phyloP scores from a whole-genome alignment of 2,797 vertebrate genomes.

The Rhinoraja longicauda region DNA sequence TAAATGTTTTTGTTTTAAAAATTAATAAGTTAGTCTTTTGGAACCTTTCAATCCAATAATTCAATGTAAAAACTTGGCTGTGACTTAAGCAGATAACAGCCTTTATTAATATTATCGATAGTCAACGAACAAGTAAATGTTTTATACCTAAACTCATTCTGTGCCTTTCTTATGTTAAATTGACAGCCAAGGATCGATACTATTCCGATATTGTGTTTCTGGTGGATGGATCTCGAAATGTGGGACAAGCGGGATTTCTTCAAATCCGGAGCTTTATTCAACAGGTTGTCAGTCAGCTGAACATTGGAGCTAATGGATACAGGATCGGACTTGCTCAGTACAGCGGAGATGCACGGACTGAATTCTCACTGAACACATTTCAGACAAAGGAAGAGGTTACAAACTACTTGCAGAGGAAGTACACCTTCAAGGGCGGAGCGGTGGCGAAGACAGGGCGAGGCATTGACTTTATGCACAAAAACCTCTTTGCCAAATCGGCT shows the following conservation, averaged over 20 bases:
- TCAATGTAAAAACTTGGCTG: not conserved
- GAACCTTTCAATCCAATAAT: not conserved
- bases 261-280: conserved; percentile 50
- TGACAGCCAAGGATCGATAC: conserved; percentile 50
- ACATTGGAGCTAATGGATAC: conserved; percentile 53
- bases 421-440: conserved; percentile 46
- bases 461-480: conserved; percentile 50
- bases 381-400: conserved; percentile 51
- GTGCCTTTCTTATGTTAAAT: conserved; percentile 15
- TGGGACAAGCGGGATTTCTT: conserved; percentile 48
- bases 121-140: not conserved
- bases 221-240: conserved; percentile 56
- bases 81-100: not conserved
- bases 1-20: not conserved
- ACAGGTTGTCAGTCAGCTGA: conserved; percentile 51
- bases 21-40: not conserved
- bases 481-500: conserved; percentile 52
- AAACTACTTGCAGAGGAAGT: conserved; percentile 43
- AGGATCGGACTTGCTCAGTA: conserved; percentile 71
- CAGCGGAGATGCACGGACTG: conserved; percentile 48
- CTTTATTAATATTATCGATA: not conserved
- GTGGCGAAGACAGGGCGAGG: conserved; percentile 55
- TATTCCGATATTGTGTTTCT: conserved; percentile 73
- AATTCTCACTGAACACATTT: conserved; percentile 63
- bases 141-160: not conserved